These are phyloP conservation scores for Metallyticus violacea DNA, from an alignment of 2,888 invertebrate species.

Conservation along the genomic window DNA sequence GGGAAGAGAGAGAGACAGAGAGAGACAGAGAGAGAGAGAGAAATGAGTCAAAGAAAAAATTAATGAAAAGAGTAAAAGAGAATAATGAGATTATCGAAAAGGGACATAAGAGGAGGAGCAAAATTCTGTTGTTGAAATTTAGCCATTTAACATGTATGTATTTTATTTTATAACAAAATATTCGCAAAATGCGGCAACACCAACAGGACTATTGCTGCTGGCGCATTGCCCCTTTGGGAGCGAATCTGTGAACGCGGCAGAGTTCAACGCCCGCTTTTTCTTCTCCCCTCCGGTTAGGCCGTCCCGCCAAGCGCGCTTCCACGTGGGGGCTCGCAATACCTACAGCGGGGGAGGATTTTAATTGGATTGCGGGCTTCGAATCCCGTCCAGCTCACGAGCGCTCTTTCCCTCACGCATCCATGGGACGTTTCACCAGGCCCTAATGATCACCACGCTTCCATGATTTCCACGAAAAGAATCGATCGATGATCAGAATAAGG, in stretches of 20 bases:
- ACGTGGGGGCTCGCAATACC: background rate
- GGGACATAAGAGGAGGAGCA: too few relatives aligned
- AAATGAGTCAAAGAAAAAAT: too few relatives aligned
- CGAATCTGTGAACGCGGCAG: background rate
- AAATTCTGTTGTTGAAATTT: too few relatives aligned
- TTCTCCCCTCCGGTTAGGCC: background rate
- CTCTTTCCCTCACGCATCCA: too few relatives aligned
- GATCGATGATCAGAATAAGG: background rate
- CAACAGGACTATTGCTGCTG: background rate
- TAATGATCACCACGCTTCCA: background rate
- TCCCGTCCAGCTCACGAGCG: background rate
- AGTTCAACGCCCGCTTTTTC: slow-evolving; percentile 10
- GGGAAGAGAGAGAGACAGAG: too few relatives aligned
- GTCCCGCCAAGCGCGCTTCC: background rate
- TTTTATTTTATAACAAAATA: too few relatives aligned
- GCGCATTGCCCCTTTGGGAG: background rate
- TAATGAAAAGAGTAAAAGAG: too few relatives aligned
- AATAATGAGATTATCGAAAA: too few relatives aligned
- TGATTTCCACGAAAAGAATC: background rate
- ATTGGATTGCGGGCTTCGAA: background rate
- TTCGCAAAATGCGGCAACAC: background rate
- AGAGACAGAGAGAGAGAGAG: too few relatives aligned
- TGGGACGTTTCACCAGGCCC: background rate
- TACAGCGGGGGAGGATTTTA: background rate
- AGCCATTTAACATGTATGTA: too few relatives aligned